phyloP scores from a whole-genome alignment of 2,888 invertebrate species.

The Drosophila neutralis region DNA sequence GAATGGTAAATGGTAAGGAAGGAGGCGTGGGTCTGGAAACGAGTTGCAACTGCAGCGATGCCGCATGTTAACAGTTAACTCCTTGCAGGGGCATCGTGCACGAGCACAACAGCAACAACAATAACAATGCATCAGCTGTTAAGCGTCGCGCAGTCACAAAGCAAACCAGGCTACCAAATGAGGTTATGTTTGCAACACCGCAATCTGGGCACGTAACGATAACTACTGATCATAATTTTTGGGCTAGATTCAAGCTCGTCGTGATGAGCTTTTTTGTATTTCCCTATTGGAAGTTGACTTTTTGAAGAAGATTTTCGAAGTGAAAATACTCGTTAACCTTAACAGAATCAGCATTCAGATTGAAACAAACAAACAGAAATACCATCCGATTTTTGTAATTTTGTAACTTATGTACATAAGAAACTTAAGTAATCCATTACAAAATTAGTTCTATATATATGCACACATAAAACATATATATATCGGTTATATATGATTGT shows the following conservation, averaged over 20 bases:
- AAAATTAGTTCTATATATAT: not conserved
- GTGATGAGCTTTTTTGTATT: not conserved
- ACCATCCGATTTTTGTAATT: slow-evolving; percentile 8
- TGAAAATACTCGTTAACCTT: slow-evolving; percentile 20
- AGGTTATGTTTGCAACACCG: slow-evolving; percentile 20
- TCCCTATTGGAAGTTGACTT: not conserved
- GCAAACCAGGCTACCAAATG: slow-evolving; percentile 15
- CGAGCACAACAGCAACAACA: slow-evolving; percentile 21
- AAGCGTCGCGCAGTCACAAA: slow-evolving; percentile 13
- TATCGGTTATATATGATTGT: too few relatives aligned
- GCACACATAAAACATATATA: not conserved
- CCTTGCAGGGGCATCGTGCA: slow-evolving; percentile 42
- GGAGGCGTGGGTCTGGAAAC: slow-evolving; percentile 43
- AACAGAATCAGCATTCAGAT: not conserved
- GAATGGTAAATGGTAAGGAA: slow-evolving; percentile 36
- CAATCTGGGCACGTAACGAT: slow-evolving; percentile 10
- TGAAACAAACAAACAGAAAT: not conserved
- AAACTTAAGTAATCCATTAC: not conserved
- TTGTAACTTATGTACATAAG: not conserved
- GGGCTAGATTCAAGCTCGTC: not conserved
- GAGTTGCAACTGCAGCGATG: slow-evolving; percentile 42
- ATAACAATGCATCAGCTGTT: slow-evolving; percentile 48
- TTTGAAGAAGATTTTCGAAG: slow-evolving; percentile 2
- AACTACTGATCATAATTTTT: not conserved
- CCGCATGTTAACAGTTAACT: slow-evolving; percentile 43